These are phyloP conservation scores for Apodemia zela DNA, from an alignment of 2,888 invertebrate species.

Conservation along the genomic window DNA sequence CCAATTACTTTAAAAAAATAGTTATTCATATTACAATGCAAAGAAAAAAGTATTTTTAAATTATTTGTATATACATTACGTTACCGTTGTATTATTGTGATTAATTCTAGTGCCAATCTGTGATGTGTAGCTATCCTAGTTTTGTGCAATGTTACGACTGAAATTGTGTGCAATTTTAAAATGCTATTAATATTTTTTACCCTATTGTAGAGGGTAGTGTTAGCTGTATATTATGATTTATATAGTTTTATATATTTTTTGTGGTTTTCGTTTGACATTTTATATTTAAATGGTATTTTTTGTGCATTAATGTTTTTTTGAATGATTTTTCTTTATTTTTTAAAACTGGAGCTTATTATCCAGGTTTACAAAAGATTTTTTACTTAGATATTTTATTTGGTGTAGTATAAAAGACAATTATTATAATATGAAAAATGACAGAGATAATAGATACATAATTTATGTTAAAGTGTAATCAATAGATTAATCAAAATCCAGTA, in stretches of 20 bases:
- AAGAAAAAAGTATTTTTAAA: slow-evolving; percentile 27
- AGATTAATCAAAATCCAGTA: no score
- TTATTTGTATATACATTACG: background rate
- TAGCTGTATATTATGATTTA: slow-evolving; percentile 5
- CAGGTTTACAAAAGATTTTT: no score
- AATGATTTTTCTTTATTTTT: no score
- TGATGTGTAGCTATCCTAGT: slow-evolving; percentile 38
- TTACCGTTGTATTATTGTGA: slow-evolving; percentile 23
- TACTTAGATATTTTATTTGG: no score
- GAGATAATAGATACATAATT: no score
- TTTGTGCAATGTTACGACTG: slow-evolving; percentile 22
- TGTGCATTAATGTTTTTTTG: no score
- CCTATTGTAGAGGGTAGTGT: slow-evolving; percentile 5
- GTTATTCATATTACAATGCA: slow-evolving; percentile 23
- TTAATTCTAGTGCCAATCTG: slow-evolving; percentile 49
- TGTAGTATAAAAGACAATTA: no score
- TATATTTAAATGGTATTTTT: no score
- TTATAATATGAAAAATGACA: no score
- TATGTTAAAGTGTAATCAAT: no score
- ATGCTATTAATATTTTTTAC: slow-evolving; percentile 27
- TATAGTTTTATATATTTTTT: slow-evolving; percentile 7
- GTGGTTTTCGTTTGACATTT: no score
- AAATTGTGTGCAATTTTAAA: slow-evolving; percentile 32
- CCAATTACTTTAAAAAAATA: background rate
- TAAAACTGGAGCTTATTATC: no score